These are phyloP conservation scores for Dysidea cf. avara DNA, from an alignment of 37 sponge, comb jelly and placozoan genomes.

Conservation along the genomic window DNA sequence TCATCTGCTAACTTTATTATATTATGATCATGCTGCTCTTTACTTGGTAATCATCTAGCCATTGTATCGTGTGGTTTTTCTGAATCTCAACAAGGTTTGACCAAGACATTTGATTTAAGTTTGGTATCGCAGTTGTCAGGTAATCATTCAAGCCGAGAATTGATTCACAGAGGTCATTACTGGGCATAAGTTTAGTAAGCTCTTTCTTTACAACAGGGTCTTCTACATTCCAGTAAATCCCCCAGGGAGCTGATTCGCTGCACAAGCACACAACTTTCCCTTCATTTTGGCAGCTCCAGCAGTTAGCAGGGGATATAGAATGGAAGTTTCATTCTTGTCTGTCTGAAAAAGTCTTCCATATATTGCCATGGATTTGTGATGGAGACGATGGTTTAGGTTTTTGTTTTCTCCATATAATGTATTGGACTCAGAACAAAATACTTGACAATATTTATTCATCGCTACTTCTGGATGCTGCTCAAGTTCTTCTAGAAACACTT, in stretches of 20 bases:
- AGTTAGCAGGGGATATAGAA: too few species aligned
- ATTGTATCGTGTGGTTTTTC: constrained; percentile 41
- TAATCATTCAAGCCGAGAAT: constrained; percentile 54
- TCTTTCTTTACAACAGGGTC: constrained; percentile 13
- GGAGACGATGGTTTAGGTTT: constrained; percentile 8
- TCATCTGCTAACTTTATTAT: constrained; percentile 31
- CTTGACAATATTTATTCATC: neutral
- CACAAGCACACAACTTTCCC: constrained; percentile 28
- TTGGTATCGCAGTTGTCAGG: constrained; percentile 31
- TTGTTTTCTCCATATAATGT: constrained; percentile 1
- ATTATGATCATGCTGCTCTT: constrained; percentile 21
- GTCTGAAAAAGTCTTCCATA: constrained; percentile 5
- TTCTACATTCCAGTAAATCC: constrained; percentile 51
- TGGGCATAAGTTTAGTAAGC: constrained; percentile 24
- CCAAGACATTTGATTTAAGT: constrained; percentile 19
- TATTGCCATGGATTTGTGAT: neutral
- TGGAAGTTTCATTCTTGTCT: too few species aligned
- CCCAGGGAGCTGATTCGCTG: constrained; percentile 38
- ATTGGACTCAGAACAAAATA: constrained; percentile 2
- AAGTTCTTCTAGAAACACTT: constrained; percentile 14
- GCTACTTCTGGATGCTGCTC: constrained; percentile 1
- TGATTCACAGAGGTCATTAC: constrained; percentile 50
- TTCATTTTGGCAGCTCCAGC: constrained; percentile 38
- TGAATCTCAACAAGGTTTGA: constrained; percentile 33
- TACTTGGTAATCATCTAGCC: constrained; percentile 13